These are phyloP conservation scores for Diploptera punctata DNA, from an alignment of 2,888 invertebrate species.

Conservation along the genomic window DNA sequence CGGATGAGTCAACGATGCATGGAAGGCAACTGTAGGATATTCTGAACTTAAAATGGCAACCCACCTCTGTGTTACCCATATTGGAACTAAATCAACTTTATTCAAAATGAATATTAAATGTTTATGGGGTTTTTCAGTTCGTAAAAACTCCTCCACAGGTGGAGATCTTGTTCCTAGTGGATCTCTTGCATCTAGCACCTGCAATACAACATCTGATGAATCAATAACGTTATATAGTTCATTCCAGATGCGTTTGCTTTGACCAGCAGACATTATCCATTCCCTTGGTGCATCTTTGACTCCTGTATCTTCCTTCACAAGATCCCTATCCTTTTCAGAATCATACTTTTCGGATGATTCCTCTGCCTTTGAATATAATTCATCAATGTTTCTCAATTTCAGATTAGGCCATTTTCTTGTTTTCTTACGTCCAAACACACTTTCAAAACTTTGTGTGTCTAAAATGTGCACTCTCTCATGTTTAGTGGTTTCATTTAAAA, in stretches of 20 bases:
- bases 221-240: slow-evolving; percentile 99
- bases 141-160: slow-evolving; percentile 90
- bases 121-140: slow-evolving; percentile 95
- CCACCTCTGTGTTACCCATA: slow-evolving; percentile 99
- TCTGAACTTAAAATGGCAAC: slow-evolving; percentile 92
- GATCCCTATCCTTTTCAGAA: slow-evolving; percentile 81
- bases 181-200: slow-evolving; percentile 96
- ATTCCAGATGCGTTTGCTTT: slow-evolving; percentile 98
- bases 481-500: slow-evolving; percentile 91
- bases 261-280: slow-evolving; percentile 95
- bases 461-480: slow-evolving; percentile 91
- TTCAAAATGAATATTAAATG: slow-evolving; percentile 97
- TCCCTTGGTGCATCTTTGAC: slow-evolving; percentile 83
- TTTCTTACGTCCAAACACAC: slow-evolving; percentile 95
- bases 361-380: slow-evolving; percentile 75
- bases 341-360: slow-evolving; percentile 79
- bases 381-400: slow-evolving; percentile 75
- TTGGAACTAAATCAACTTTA: slow-evolving; percentile 95
- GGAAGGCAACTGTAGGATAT: slow-evolving; percentile 98
- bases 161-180: slow-evolving; percentile 95
- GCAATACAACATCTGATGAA: slow-evolving; percentile 95
- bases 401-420: slow-evolving; percentile 89
- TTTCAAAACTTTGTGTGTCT: slow-evolving; percentile 93
- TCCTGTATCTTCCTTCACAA: slow-evolving; percentile 81
- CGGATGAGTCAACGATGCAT: slow-evolving; percentile 97